Evolutionary conservation across 1,140 invertebrate genomes (phyloP).

Genomic region (Diprion similis): DNA sequence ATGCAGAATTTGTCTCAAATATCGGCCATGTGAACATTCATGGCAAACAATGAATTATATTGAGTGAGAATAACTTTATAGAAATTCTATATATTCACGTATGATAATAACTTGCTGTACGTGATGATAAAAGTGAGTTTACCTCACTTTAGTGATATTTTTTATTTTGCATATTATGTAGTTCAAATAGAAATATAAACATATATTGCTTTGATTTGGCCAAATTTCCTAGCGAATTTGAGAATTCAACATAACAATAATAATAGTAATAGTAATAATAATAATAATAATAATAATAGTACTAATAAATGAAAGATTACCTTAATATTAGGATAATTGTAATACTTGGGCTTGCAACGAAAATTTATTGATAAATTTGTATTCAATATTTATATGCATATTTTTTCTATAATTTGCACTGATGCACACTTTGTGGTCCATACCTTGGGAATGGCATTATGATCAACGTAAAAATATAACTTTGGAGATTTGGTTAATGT

Average conservation of each 20-base stretch:
- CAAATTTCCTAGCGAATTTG: not conserved
- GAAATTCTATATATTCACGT: too few species aligned
- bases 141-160: not conserved
- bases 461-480: not conserved
- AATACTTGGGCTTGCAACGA: too few species aligned
- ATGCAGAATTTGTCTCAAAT: not conserved
- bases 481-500: not conserved
- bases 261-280: too few species aligned
- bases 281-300: too few species aligned
- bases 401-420: conserved; percentile 1
- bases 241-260: not conserved
- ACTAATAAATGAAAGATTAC: not conserved
- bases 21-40: not conserved
- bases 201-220: not conserved
- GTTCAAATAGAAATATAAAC: not conserved
- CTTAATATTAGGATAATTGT: too few species aligned
- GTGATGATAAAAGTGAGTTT: not conserved
- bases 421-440: not conserved
- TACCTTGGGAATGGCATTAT: not conserved
- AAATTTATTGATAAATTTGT: not conserved
- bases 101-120: not conserved
- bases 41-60: not conserved
- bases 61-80: too few species aligned
- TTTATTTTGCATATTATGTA: too few species aligned
- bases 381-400: not conserved